Percentiles rank a stretch among this genome's conserved stretches.
These are phyloP conservation scores for Drosophila ogumai DNA, from an alignment of 1,140 invertebrate species.

Conservation along the genomic window DNA sequence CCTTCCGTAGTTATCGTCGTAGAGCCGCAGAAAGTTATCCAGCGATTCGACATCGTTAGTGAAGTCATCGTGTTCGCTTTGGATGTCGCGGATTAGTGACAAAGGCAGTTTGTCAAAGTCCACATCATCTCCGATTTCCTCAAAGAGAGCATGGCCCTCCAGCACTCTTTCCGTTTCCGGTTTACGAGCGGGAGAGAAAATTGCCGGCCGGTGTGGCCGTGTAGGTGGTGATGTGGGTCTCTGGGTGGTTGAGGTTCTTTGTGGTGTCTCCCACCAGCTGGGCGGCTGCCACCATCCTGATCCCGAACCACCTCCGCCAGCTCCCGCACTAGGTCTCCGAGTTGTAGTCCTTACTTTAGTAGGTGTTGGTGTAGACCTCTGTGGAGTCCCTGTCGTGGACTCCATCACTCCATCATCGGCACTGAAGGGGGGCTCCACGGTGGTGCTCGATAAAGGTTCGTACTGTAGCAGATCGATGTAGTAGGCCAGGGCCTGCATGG, in stretches of 20 bases:
- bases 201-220: constrained; percentile 54
- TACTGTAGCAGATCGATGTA: constrained; percentile 84
- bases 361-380: constrained; percentile 13
- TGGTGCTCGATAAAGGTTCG: constrained; percentile 78
- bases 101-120: constrained; percentile 74
- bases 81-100: constrained; percentile 77
- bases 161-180: constrained; percentile 13
- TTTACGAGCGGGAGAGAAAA: constrained; percentile 56
- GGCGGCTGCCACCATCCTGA: constrained; percentile 63
- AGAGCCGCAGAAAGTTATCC: constrained; percentile 81
- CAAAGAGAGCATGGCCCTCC: constrained; percentile 70
- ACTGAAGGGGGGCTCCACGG: constrained; percentile 73
- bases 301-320: constrained; percentile 23
- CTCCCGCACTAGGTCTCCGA: constrained; percentile 24
- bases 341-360: constrained; percentile 42
- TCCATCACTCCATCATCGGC: constrained; percentile 35
- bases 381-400: constrained; percentile 16
- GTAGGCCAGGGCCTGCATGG: constrained; percentile 84
- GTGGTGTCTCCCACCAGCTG: constrained; percentile 75
- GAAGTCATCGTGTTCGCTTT: constrained; percentile 76
- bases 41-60: constrained; percentile 81
- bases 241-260: constrained; percentile 57
- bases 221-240: constrained; percentile 62
- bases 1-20: constrained; percentile 82
- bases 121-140: constrained; percentile 65